These are phyloP conservation scores for Trichomalopsis sarcophagae DNA, from an alignment of 1,140 invertebrate species.

Conservation along the genomic window DNA sequence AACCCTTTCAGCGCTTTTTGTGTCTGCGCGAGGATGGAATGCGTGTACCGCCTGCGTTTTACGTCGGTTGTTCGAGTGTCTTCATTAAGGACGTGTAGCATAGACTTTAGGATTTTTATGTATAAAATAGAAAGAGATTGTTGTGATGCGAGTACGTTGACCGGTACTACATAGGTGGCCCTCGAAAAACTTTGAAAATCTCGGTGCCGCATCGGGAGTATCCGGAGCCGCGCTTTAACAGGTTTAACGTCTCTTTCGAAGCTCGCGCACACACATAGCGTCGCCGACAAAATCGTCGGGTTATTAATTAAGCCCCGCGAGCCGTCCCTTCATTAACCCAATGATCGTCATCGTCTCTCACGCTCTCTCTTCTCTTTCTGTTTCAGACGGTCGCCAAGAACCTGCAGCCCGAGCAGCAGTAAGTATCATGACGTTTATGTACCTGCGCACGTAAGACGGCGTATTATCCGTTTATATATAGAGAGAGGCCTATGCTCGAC, in stretches of 20 bases:
- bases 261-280: no score
- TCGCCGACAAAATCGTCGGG: neutral
- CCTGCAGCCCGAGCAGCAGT: slow-evolving; percentile 60
- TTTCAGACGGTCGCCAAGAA: slow-evolving; percentile 62
- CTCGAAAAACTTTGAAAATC: neutral
- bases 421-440: slow-evolving; percentile 54
- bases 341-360: slow-evolving; percentile 24
- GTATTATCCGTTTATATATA: neutral
- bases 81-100: no score
- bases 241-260: neutral
- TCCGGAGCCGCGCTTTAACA: neutral
- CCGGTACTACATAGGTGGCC: neutral
- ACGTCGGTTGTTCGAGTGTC: no score
- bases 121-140: no score
- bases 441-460: neutral
- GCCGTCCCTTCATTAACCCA: slow-evolving; percentile 36
- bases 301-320: slow-evolving; percentile 38
- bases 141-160: no score
- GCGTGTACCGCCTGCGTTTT: no score
- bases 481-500: neutral
- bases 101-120: no score
- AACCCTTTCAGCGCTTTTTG: neutral
- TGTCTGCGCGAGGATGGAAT: no score
- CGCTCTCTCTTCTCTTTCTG: slow-evolving; percentile 53
- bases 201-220: neutral